Evolutionary conservation across 2,113 vertebrate genomes (phyloP), one percentile per base, ranked within the genome.

Genomic region (Typhlomys cinereus): DNA sequence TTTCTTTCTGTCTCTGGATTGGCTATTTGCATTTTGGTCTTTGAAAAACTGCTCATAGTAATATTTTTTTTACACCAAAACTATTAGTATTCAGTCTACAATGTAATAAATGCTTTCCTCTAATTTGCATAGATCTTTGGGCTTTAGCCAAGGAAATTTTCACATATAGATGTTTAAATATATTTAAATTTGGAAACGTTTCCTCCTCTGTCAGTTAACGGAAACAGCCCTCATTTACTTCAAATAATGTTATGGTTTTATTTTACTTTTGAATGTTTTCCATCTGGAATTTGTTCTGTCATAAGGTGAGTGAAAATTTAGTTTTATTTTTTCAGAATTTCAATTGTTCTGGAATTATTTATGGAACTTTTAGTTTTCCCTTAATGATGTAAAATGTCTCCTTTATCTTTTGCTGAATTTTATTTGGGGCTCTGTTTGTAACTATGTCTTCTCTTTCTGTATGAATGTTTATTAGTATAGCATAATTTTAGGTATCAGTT

Each of bases 21-120:
- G n/a, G n/a, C 17, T 78, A 23, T 83, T 85, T 82, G 31, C 3
- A 13, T 78, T 79, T 18, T 25, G 15, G 34, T 41, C 50, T 88
- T 95, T 66, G 57, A 71, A 85, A 46, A 67, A 94, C 64, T 34
- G n/a, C 79, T 93, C 90, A 50, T 88, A 90, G 69, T n/a, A 89
- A 46, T 23, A n/a, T 34, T 88, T 36, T 69, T 59, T 78, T 61
- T 41, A 94, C 57, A 25, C 36, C n/a, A 69, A 92, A 46, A 5
- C 29, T 82, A 73, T 69, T 46, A 82, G 90, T 59, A 83, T 86
- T 87, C 23, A 46, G 29, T 83, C 21, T 73, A 61, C 44, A 89
- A 71, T 2, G 59, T 78, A n/a, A 79, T 75, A 78, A 44, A 64
- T 62, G 36, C 79, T 86, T 91, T n/a, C 18, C n/a, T 9, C 41